Evolutionary conservation across 2,888 invertebrate species (phyloP).

Genomic region (Epiblema foenella): DNA sequence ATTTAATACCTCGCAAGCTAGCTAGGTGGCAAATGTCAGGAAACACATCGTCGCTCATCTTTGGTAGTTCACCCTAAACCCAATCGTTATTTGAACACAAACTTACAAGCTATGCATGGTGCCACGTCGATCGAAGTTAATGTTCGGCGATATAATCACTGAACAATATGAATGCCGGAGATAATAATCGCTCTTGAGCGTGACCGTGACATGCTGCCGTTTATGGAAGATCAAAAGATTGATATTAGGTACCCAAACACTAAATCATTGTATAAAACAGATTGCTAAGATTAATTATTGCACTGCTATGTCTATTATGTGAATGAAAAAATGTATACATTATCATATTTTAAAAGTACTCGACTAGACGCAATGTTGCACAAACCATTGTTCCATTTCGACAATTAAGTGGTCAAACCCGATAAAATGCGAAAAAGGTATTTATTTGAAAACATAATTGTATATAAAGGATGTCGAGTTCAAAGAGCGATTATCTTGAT

Average conservation of each 20-base stretch:
- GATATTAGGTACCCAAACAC: constrained; percentile 17
- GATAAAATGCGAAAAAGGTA: too few relatives aligned
- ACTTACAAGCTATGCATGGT: not conserved
- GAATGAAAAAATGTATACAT: constrained; percentile 3
- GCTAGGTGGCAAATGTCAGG: too few relatives aligned
- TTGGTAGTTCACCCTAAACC: too few relatives aligned
- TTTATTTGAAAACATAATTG: too few relatives aligned
- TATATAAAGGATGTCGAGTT: too few relatives aligned
- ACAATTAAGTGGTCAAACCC: too few relatives aligned
- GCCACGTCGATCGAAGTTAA: not conserved
- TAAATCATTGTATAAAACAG: constrained; percentile 15
- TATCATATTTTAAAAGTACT: not conserved
- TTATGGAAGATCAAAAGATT: constrained; percentile 28
- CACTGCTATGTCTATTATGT: constrained; percentile 8
- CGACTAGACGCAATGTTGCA: not conserved
- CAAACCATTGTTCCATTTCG: not conserved
- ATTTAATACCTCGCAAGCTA: too few relatives aligned
- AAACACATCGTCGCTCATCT: too few relatives aligned
- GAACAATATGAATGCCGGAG: constrained; percentile 20
- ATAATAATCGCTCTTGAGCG: constrained; percentile 25
- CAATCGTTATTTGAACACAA: not conserved
- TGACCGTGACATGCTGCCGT: constrained; percentile 20
- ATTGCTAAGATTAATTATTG: constrained; percentile 22
- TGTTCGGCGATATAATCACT: constrained; percentile 18
- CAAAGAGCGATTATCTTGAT: too few relatives aligned